Evolutionary conservation across 2,113 vertebrate species (phyloP).

Genomic region (Trogon melanurus): DNA sequence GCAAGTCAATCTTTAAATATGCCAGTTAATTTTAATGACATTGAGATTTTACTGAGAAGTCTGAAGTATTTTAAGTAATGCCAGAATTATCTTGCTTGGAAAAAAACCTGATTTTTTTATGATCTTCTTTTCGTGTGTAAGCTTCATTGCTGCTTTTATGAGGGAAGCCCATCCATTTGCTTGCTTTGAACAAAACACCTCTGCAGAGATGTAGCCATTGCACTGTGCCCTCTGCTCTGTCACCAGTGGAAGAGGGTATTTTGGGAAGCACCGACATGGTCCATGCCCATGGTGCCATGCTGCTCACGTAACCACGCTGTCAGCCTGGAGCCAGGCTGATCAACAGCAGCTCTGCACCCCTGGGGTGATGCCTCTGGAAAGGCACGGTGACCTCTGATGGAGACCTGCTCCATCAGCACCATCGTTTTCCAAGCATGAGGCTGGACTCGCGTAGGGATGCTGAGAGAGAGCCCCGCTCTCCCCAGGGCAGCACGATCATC

Average conservation of each 20-base stretch:
- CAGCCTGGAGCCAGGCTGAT: background rate
- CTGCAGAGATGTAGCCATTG: background rate
- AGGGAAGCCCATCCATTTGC: constrained; percentile 33
- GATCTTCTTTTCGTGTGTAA: constrained; percentile 31
- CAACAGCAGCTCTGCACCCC: background rate
- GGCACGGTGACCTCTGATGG: fast-evolving
- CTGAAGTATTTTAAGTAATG: constrained; percentile 69
- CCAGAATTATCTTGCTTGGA: constrained; percentile 51
- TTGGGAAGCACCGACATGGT: fast-evolving
- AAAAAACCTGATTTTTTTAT: constrained; percentile 50
- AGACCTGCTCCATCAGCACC: fast-evolving
- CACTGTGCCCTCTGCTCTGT: background rate
- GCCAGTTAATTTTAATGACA: constrained; percentile 67
- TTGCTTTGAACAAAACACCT: constrained; percentile 26
- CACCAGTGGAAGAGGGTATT: background rate
- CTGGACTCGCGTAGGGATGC: background rate
- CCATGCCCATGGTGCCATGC: fast-evolving
- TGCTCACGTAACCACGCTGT: fast-evolving
- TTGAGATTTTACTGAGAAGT: constrained; percentile 63
- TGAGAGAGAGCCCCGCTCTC: background rate
- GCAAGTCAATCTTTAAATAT: constrained; percentile 66
- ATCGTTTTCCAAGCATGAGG: fast-evolving
- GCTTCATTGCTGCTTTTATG: constrained; percentile 27
- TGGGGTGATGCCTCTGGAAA: background rate
- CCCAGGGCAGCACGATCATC: fast-evolving